Percentiles rank a stretch among this genome's conserved stretches.
Conservation (phyloP, 2,888 invertebrate species). For the Drosophila kambysellisi region DNA sequence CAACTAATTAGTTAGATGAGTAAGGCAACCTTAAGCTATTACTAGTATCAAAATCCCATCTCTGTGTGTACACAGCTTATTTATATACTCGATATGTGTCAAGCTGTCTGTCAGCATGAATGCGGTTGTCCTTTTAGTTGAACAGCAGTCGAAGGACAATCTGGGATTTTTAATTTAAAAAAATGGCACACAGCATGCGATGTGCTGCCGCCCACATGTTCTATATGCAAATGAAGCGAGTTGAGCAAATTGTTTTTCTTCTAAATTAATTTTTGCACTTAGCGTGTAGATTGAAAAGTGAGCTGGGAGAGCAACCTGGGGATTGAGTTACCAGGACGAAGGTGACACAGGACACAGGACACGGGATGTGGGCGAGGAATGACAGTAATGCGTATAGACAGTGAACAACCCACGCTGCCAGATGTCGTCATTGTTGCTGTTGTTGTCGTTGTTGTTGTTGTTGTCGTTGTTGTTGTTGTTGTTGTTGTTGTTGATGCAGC, state of each 20-base stretch:
- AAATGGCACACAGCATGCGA: slow-evolving; percentile 34
- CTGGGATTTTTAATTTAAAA: slow-evolving; percentile 49
- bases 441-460: slow-evolving; percentile 32
- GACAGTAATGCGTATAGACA: slow-evolving; percentile 16
- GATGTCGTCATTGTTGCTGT: slow-evolving; percentile 30
- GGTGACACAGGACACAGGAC: not conserved
- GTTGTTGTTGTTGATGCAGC: slow-evolving; percentile 57
- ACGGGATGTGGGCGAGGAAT: slow-evolving; percentile 13
- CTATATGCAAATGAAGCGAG: slow-evolving; percentile 43
- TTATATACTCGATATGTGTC: not conserved
- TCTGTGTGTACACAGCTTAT: not conserved
- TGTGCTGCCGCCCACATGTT: not conserved
- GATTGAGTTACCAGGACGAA: slow-evolving; percentile 61
- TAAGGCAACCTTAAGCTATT: not conserved
- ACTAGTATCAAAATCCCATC: not conserved
- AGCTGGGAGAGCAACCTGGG: slow-evolving; percentile 21
- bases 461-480: slow-evolving; percentile 23
- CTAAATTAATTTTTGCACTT: slow-evolving; percentile 77
- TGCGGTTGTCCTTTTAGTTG: slow-evolving; percentile 47
- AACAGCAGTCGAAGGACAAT: slow-evolving; percentile 19
- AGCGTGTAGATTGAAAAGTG: slow-evolving; percentile 68
- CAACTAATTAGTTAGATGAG: not conserved
- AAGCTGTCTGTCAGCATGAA: slow-evolving; percentile 23
- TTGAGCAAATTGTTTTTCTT: slow-evolving; percentile 36
- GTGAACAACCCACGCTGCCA: slow-evolving; percentile 28